Base-by-base conservation (phyloP, 2,888 invertebrate species). In the Leptinotarsa peninsularis region DNA sequence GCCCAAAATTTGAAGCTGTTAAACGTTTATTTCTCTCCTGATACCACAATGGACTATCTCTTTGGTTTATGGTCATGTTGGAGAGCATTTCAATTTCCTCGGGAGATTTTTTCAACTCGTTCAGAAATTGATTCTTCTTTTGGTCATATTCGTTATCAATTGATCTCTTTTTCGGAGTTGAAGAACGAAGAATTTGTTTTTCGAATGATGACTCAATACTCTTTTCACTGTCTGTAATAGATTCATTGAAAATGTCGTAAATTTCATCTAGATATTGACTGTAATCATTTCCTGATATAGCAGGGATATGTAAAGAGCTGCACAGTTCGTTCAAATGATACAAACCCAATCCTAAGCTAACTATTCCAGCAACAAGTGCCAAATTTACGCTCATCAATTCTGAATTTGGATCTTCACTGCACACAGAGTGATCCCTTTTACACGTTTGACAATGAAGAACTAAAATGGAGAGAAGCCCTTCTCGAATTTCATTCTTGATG, bases 1-100 rank as follows among this genome's bases (percentile, higher is more conserved):
- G 73, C 17, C 84, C 85, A 67, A 85, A 85, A 80, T 83, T 83
- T 1, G 85, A 85, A 5, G 85, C 85, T 17, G 85, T 86, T 4
- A 86, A 69, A 23, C 85, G 78, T 66, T 83, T 83, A 43, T 67
- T 80, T 56, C 86, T 74, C 74, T 85, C 85, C 50, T 77, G 75
- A 49, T 74, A 79, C 84, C 85, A 86, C 17, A 83, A 27, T 0
- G 80, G 80, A 67, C 76, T 71, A 66, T 81, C 76, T 14, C 74
- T 77, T 76, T 84, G 84, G 23, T 79, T 76, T 52, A 72, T 50
- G 1, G 85, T 85, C 4, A 79, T 33, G 18, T 73, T 67, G 2
- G 78, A 77, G n/a, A 82, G 77, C 49, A 68, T 63, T 10, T 79
- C 75, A 7, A 81, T 80, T 69, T 83, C 80, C 21, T 78, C 72